phyloP scores from a whole-genome alignment of 2,888 invertebrate species.

The Epirrita christyi region DNA sequence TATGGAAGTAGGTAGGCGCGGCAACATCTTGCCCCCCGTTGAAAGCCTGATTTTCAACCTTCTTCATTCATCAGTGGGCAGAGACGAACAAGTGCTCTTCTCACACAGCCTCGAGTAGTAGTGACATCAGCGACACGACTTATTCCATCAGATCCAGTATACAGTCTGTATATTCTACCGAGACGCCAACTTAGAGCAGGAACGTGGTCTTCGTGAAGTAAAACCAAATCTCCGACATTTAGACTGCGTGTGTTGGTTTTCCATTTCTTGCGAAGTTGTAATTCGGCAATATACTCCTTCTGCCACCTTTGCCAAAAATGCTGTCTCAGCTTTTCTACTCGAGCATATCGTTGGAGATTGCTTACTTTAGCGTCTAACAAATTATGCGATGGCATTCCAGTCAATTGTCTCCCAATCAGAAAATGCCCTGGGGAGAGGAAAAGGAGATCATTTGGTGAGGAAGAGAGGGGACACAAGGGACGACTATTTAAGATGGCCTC shows the following conservation, averaged over 20 bases:
- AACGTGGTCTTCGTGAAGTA: no score
- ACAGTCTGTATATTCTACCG: no score
- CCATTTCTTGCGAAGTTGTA: background rate
- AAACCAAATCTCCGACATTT: no score
- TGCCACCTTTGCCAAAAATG: constrained; percentile 8
- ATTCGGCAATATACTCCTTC: background rate
- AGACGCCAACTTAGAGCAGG: no score
- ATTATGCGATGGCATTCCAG: constrained; percentile 1
- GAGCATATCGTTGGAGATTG: background rate
- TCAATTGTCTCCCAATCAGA: constrained; percentile 2
- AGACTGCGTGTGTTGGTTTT: background rate
- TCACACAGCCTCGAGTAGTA: constrained; percentile 49
- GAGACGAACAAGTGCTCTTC: constrained; percentile 10
- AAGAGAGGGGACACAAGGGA: background rate
- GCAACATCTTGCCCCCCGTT: constrained; percentile 1
- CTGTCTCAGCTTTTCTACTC: constrained; percentile 3
- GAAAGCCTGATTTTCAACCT: background rate
- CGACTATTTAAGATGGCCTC: constrained; percentile 12
- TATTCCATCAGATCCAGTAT: no score
- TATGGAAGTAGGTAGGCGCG: no score
- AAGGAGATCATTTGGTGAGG: constrained; percentile 6
- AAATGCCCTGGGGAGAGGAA: constrained; percentile 11
- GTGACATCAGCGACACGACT: constrained; percentile 54
- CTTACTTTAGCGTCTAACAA: background rate
- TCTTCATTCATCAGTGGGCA: constrained; percentile 1